A percentile compares a stretch with the other conserved stretches of the same genome.
phyloP scores from a whole-genome alignment of 2,113 vertebrate genomes.

The Guaruba guarouba region DNA sequence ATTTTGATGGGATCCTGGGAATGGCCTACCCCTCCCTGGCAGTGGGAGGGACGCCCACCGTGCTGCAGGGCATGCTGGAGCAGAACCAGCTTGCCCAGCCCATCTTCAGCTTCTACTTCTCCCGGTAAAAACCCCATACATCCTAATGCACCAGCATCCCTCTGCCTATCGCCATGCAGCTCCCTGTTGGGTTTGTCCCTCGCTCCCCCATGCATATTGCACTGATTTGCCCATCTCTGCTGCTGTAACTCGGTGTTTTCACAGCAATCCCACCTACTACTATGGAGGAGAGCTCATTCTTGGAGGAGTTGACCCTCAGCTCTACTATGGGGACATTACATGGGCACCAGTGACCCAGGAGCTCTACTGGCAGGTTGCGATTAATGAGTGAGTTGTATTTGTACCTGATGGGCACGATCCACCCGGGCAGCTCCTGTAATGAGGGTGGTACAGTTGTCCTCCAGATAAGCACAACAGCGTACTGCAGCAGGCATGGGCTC shows the following conservation, averaged over 20 bases:
- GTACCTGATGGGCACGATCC: background rate
- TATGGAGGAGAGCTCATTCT: conserved; percentile 72
- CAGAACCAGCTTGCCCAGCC: conserved; percentile 64
- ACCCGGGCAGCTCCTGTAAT: fast-evolving
- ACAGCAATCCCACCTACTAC: conserved; percentile 49
- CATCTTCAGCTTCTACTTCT: conserved; percentile 75
- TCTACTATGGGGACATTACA: conserved; percentile 51
- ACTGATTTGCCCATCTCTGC: background rate
- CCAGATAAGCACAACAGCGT: background rate
- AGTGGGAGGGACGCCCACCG: background rate
- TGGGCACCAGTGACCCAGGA: conserved; percentile 66
- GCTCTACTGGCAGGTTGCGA: conserved; percentile 69
- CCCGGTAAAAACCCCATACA: background rate
- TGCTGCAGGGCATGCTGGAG: conserved; percentile 56
- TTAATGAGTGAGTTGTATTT: conserved; percentile 62
- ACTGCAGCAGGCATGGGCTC: background rate
- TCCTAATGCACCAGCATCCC: background rate
- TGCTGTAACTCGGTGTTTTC: background rate
- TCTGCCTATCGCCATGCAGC: background rate
- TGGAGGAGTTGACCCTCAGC: conserved; percentile 13
- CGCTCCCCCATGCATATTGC: fast-evolving
- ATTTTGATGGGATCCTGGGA: conserved; percentile 75
- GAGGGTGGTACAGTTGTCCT: background rate
- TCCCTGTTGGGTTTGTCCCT: background rate
- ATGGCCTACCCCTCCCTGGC: conserved; percentile 64